Conservation (phyloP, 2,113 vertebrate genomes). For the Speoplatyrhinus poulsoni region DNA sequence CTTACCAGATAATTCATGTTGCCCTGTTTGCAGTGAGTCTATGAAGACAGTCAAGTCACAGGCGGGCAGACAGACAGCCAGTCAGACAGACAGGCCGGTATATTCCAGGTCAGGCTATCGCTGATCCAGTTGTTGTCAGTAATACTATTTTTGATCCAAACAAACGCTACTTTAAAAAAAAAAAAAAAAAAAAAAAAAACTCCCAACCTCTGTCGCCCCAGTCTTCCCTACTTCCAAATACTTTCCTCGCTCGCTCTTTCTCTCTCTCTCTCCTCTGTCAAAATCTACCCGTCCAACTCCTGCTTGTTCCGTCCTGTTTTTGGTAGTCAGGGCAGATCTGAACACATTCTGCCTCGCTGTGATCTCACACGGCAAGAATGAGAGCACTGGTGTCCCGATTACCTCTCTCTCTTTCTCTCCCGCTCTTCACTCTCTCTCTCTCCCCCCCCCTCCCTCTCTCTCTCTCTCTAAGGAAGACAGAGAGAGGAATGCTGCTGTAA, state of each 20-base stretch:
- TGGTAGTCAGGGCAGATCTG: slow-evolving; percentile 43
- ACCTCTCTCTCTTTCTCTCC: slow-evolving; percentile 45
- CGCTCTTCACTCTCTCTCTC: slow-evolving; percentile 30
- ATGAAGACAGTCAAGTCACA: slow-evolving; percentile 42
- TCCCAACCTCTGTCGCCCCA: slow-evolving; percentile 13
- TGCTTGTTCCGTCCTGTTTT: slow-evolving; percentile 47
- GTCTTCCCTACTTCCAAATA: neutral
- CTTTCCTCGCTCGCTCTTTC: neutral
- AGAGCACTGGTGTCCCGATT: slow-evolving; percentile 57
- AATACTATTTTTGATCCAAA: neutral
- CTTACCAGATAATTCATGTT: slow-evolving; percentile 73
- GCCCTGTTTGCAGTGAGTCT: slow-evolving; percentile 39
- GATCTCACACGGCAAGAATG: slow-evolving; percentile 72
- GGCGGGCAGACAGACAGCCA: neutral
- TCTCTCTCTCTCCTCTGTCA: slow-evolving; percentile 12
- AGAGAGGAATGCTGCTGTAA: slow-evolving; percentile 63
- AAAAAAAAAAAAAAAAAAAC: slow-evolving; percentile 16
- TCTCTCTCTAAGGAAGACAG: slow-evolving; percentile 34
- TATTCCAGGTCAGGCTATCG: neutral
- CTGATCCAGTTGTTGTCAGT: slow-evolving; percentile 19
- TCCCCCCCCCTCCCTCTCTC: slow-evolving; percentile 7
- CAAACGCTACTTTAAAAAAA: slow-evolving; percentile 4
- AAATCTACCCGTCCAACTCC: neutral
- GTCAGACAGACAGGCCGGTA: neutral
- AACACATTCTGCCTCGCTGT: slow-evolving; percentile 59